Evolutionary conservation across 2,888 invertebrate species (phyloP), one percentile per base, ranked within the genome.

Genomic region (Drosophila suboccidentalis): DNA sequence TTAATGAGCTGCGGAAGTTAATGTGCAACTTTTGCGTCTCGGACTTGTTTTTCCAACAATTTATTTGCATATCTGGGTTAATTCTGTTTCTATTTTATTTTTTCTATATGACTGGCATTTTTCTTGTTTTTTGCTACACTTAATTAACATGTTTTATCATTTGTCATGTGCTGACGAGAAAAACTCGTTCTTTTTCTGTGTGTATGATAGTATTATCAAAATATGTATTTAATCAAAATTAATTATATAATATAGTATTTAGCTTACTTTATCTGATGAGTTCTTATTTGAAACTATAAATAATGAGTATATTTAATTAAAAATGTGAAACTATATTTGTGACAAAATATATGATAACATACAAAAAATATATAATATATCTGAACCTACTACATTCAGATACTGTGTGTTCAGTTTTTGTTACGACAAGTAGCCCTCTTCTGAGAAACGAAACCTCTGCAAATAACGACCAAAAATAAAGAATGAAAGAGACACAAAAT

Each of bases 1-100:
- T 88, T 87, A 87, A 87, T 87, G 90, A 90, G 87, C 90, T 88
- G 89, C 79, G 89, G 89, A 89, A 89, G 87, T 87, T 87, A 87
- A 87, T 89, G 87, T 89, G 79, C 81, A 81, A 78, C 26, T 80
- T 75, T 65, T 73, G 64, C 67, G 32, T 57, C 65, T 62, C 61
- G 51, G 79, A 75, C 70, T 78, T 75, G 71, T 75, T 88, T 67
- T 70, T 60, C 70, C 36, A 34, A 50, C 64, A 55, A 89, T 86
- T 86, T 88, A 86, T 86, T 86, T 86, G 78, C 88, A 86, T 89
- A 88, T 86, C 83, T 86, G 86, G 88, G 81, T 88, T 86, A 89
- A 89, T 82, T 81, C 63, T 68, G 85, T 71, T 73, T 70, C 65
- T 70, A 66, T 71, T 69, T 69, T 61, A 68, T 73, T 41, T 49